These are phyloP conservation scores for Zootermopsis nevadensis DNA, from an alignment of 2,888 invertebrate species.

Conservation along the genomic window DNA sequence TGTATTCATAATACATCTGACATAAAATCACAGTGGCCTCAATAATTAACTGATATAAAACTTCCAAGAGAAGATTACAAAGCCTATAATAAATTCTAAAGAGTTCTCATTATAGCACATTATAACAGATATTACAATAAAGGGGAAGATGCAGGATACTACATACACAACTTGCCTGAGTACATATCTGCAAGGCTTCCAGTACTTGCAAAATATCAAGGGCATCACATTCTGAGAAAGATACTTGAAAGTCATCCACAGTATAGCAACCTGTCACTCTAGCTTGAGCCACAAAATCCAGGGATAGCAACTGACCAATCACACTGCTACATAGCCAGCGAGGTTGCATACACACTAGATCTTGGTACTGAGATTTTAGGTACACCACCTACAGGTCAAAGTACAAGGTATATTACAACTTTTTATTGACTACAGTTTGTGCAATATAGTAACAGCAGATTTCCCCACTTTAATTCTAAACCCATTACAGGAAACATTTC, in stretches of 20 bases:
- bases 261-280: constrained; percentile 77
- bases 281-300: constrained; percentile 66
- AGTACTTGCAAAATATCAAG: constrained; percentile 74
- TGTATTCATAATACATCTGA: no score
- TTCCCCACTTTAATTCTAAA: no score
- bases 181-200: constrained; percentile 77
- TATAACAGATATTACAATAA: no score
- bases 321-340: constrained; percentile 76
- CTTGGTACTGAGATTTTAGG: constrained; percentile 66
- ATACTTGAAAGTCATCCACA: constrained; percentile 77
- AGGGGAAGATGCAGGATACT: no score
- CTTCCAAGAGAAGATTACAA: no score
- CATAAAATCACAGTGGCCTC: no score
- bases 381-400: constrained; percentile 66
- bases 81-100: no score
- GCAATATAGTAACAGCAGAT: no score
- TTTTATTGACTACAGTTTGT: neutral
- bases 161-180: constrained; percentile 63
- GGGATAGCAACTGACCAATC: constrained; percentile 73
- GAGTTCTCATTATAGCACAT: no score
- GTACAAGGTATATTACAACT: neutral
- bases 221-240: constrained; percentile 77
- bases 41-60: no score
- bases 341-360: constrained; percentile 74
- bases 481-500: neutral